Evolutionary conservation across 92 coral and sea anemone genomes (phyloP), one percentile per base, ranked within the genome.

Genomic region (Epizoanthus scotinus): DNA sequence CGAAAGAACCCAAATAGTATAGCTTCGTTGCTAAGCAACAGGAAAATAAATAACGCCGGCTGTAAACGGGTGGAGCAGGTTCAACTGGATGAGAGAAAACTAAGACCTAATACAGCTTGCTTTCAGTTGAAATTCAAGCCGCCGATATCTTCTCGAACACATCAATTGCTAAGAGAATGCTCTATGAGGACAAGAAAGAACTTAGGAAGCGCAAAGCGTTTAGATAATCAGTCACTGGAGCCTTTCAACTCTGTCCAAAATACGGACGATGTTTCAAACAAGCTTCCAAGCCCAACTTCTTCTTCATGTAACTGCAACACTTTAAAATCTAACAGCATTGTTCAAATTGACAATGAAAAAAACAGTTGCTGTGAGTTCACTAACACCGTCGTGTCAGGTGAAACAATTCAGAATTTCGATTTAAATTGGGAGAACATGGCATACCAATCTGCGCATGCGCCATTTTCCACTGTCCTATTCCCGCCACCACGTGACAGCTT

Each of bases 121-220:
- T 29, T 22, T 59, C 52, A 58, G 24, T 24, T 22, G 38, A 40
- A 15, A 56, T 7, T 24, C n/a, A 34, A 27, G 36, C 62, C 81
- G 13, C 81, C 81, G 3, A 21, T 59, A 22, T 18, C 20, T 38
- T 38, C 4, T 31, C 22, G 54, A 8, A 75, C 66, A 12, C 22
- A 2, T 60, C 55, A 75, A 59, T 34, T 75, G 40, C 81, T 75
- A 28, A 38, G 68, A 2, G 81, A 75, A 40, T 75, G 81, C 59
- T 58, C 69, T 1, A 58, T 75, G 68, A 60, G 55, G 14, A 75
- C 81, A 58, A 59, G 81, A 42, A 36, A 15, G 19, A 75, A 60
- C 7, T 38, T 75, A 3, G 68, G 81, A 9, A 38, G 68, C 12
- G 79, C 63, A 19, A 54, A 54, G 22, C 50, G 61, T 3, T 6